Evolutionary conservation across 2,888 invertebrate genomes (phyloP).

Genomic region (Netelia virgata): DNA sequence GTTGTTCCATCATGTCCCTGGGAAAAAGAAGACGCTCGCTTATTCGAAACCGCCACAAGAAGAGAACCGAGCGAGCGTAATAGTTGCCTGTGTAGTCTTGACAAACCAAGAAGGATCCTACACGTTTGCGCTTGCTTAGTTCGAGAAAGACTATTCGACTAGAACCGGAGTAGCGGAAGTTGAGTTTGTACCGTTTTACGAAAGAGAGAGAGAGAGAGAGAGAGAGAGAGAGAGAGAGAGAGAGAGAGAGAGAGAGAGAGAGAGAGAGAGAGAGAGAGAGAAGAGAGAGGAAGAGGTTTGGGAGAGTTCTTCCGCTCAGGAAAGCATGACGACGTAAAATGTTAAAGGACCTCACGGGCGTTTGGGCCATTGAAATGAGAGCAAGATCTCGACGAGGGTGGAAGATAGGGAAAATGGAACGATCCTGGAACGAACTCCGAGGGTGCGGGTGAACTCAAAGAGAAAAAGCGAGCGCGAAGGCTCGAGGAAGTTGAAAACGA

Average conservation of each 20-base stretch:
- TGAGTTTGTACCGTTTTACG: background rate
- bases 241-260: background rate
- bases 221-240: background rate
- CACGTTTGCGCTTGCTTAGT: background rate
- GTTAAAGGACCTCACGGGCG: background rate
- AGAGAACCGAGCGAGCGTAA: background rate
- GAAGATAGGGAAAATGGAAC: background rate
- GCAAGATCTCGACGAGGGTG: background rate
- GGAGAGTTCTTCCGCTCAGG: conserved; percentile 1
- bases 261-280: background rate
- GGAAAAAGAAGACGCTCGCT: background rate
- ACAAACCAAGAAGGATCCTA: background rate
- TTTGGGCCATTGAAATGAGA: background rate
- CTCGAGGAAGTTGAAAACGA: background rate
- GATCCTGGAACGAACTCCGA: too few relatives aligned
- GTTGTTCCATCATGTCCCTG: too few relatives aligned
- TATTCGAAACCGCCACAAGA: background rate
- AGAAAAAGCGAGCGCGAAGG: conserved; percentile 19
- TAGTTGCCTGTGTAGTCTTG: background rate
- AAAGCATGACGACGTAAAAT: conserved; percentile 7
- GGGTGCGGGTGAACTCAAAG: conserved; percentile 13
- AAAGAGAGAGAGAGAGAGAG: background rate
- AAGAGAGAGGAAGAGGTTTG: background rate
- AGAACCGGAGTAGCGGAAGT: background rate
- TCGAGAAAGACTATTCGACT: background rate